These are phyloP conservation scores for Heliangelus exortis DNA, from an alignment of 2,797 vertebrate species.

Conservation along the genomic window DNA sequence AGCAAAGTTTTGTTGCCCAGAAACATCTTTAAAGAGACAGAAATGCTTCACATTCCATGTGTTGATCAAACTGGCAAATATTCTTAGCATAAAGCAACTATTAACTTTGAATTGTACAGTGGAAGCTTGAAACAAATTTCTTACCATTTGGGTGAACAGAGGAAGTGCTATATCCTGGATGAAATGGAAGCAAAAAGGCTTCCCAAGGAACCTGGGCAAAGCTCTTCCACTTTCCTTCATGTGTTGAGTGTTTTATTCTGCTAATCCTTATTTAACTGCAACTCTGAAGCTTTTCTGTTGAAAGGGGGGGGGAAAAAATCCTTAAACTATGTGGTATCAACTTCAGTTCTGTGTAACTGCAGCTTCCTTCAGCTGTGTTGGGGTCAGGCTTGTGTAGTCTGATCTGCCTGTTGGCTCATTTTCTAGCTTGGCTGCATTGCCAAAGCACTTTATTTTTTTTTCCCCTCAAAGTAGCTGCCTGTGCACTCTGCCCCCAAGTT, in stretches of 20 bases:
- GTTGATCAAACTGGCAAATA: not conserved
- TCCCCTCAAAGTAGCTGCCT: not conserved
- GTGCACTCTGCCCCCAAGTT: not conserved
- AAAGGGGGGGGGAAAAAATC: not conserved
- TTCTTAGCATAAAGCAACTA: not conserved
- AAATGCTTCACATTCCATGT: not conserved
- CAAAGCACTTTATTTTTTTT: not conserved
- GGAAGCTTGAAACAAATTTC: not conserved
- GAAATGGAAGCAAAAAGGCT: not conserved
- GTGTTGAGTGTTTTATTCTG: not conserved
- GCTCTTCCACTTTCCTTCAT: not conserved
- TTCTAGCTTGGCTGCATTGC: not conserved
- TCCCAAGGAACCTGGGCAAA: not conserved
- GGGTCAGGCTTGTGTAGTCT: rapidly evolving
- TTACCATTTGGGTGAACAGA: not conserved
- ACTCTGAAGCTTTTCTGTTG: constrained; percentile 26
- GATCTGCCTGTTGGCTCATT: not conserved
- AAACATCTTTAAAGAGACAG: not conserved
- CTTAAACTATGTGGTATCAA: constrained; percentile 1
- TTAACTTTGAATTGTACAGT: not conserved
- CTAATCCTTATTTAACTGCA: not conserved
- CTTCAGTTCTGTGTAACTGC: constrained; percentile 45
- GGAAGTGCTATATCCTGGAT: not conserved
- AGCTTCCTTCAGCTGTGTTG: not conserved
- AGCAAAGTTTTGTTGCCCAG: not conserved